Evolutionary conservation across 2,113 vertebrate genomes (phyloP).

Genomic region (Eptesicus fuscus): DNA sequence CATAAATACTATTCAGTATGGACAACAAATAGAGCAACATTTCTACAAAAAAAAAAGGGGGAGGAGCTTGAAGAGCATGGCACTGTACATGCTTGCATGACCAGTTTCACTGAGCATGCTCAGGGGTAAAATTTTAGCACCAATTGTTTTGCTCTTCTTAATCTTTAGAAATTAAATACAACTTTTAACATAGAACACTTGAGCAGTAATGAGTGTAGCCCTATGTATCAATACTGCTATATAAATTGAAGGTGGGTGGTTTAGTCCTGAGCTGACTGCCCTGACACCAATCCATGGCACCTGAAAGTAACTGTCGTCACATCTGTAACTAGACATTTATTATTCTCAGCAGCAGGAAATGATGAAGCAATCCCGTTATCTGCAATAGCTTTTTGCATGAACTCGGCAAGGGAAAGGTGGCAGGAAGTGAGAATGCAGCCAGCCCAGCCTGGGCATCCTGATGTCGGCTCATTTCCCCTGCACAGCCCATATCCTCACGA

Average conservation of each 20-base stretch:
- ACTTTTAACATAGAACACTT: conserved; percentile 85
- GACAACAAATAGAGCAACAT: conserved; percentile 83
- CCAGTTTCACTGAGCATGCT: conserved; percentile 84
- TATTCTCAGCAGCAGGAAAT: conserved; percentile 81
- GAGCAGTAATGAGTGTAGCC: conserved; percentile 85
- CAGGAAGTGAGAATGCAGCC: conserved; percentile 66
- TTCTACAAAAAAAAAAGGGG: conserved; percentile 74
- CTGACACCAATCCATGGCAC: conserved; percentile 74
- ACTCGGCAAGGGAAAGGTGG: conserved; percentile 65
- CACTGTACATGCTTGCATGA: conserved; percentile 81
- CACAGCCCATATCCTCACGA: background rate
- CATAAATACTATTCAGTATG: conserved; percentile 77
- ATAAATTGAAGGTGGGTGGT: conserved; percentile 79
- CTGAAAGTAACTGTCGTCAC: conserved; percentile 76
- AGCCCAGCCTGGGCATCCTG: conserved; percentile 33
- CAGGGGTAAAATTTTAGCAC: conserved; percentile 86
- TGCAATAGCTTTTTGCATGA: conserved; percentile 66
- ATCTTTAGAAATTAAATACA: conserved; percentile 83
- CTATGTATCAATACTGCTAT: conserved; percentile 85
- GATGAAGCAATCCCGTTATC: conserved; percentile 68
- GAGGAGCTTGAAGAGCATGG: conserved; percentile 77
- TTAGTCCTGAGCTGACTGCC: conserved; percentile 76
- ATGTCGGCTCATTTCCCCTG: conserved; percentile 2
- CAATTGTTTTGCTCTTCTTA: conserved; percentile 81
- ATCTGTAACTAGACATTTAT: conserved; percentile 75